These are phyloP conservation scores for Philonicus albiceps DNA, from an alignment of 2,888 invertebrate genomes.

Conservation along the genomic window DNA sequence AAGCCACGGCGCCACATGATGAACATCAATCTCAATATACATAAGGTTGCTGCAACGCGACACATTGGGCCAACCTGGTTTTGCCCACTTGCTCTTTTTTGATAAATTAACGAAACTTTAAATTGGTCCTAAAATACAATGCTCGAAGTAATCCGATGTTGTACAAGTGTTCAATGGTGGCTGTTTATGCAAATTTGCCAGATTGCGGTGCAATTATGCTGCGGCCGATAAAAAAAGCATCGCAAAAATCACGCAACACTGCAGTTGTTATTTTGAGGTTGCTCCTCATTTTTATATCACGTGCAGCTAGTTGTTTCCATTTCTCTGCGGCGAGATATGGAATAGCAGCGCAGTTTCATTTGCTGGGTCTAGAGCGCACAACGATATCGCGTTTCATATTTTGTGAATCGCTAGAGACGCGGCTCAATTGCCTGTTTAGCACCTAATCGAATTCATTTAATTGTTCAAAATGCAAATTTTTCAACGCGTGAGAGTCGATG, in stretches of 20 bases:
- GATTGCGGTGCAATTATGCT: constrained; percentile 19
- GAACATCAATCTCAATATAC: background rate
- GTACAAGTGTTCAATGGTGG: background rate
- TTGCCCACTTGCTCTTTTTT: background rate
- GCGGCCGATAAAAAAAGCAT: background rate
- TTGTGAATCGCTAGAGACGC: background rate
- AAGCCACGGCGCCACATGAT: constrained; percentile 44
- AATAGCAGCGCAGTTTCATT: background rate
- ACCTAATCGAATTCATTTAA: constrained; percentile 47
- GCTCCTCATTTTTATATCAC: background rate
- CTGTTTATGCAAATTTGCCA: constrained; percentile 1
- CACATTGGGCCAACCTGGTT: too few relatives aligned
- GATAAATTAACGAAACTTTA: background rate
- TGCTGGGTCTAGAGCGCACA: background rate
- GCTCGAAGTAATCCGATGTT: background rate
- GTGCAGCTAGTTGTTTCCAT: background rate
- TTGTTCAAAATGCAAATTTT: constrained; percentile 43
- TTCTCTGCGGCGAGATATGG: background rate
- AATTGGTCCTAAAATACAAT: background rate
- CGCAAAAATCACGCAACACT: constrained; percentile 15
- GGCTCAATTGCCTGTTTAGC: constrained; percentile 45
- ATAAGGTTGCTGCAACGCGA: too few relatives aligned
- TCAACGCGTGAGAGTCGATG: background rate
- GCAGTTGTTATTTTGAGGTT: background rate
- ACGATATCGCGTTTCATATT: constrained; percentile 42